Evolutionary conservation across 2,888 invertebrate genomes (phyloP).

Genomic region (Rapana venosa): DNA sequence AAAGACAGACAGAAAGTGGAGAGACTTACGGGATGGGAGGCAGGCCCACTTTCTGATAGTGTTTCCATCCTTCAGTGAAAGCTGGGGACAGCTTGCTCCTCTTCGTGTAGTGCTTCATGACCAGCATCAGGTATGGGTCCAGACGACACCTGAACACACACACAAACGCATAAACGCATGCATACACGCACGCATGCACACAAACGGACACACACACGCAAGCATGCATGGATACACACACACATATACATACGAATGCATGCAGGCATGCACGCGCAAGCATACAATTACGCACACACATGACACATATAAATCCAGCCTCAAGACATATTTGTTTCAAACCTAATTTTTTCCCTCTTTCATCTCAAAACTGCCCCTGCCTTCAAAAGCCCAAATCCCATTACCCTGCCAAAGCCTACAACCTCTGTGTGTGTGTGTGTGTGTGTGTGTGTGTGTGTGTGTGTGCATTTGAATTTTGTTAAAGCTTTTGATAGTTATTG

Average conservation of each 20-base stretch:
- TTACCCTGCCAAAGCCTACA: no score
- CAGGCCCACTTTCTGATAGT: constrained; percentile 74
- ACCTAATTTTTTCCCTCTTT: no score
- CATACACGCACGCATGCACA: not conserved
- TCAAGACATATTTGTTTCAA: no score
- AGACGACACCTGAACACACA: constrained; percentile 68
- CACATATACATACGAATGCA: not conserved
- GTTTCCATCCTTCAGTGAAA: constrained; percentile 76
- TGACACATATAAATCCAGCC: no score
- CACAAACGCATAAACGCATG: not conserved
- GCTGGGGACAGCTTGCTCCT: constrained; percentile 69
- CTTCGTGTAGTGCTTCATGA: constrained; percentile 71
- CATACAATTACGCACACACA: no score
- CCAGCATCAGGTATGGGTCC: constrained; percentile 75
- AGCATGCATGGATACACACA: not conserved
- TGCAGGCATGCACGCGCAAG: not conserved
- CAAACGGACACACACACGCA: not conserved
- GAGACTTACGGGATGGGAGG: constrained; percentile 71
- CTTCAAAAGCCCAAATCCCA: no score
- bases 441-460: no score
- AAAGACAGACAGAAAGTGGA: no score
- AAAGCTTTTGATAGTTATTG: no score
- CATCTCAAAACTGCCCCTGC: no score
- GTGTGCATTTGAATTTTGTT: no score
- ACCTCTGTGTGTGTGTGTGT: no score